Conservation (phyloP, 2,113 vertebrate species). For the Arvicanthis niloticus region DNA sequence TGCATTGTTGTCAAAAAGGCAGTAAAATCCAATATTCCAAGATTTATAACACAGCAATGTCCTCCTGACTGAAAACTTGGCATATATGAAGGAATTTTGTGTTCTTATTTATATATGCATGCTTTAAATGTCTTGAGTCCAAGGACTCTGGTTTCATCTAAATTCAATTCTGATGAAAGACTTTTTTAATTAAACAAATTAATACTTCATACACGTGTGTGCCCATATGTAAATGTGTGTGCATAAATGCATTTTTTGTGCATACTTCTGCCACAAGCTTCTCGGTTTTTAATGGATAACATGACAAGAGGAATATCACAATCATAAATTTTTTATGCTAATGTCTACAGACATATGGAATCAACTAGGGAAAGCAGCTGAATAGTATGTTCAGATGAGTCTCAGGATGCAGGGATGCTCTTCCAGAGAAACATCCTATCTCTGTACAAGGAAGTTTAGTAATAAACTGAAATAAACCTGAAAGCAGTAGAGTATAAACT, state of each 20-base stretch:
- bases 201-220: conserved; percentile 7
- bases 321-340: conserved; percentile 43
- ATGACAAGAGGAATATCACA: background rate
- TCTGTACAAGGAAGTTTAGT: conserved; percentile 11
- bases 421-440: conserved; percentile 7
- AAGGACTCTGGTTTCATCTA: conserved; percentile 73
- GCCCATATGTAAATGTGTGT: background rate
- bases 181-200: conserved; percentile 69
- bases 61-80: conserved; percentile 71
- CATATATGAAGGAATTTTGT: conserved; percentile 73
- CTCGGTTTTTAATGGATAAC: conserved; percentile 24
- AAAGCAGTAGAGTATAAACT: background rate
- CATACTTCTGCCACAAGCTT: conserved; percentile 7
- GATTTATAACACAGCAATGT: conserved; percentile 67
- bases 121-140: conserved; percentile 74
- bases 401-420: background rate
- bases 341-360: conserved; percentile 31
- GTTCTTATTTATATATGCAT: conserved; percentile 76
- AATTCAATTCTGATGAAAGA: conserved; percentile 70
- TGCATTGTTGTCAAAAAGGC: conserved; percentile 55
- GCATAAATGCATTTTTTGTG: background rate
- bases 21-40: conserved; percentile 57
- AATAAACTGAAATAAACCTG: conserved; percentile 42
- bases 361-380: conserved; percentile 49
- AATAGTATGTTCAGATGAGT: conserved; percentile 40